phyloP scores from a whole-genome alignment of 2,888 invertebrate species.

The Dichetophora obliterata region DNA sequence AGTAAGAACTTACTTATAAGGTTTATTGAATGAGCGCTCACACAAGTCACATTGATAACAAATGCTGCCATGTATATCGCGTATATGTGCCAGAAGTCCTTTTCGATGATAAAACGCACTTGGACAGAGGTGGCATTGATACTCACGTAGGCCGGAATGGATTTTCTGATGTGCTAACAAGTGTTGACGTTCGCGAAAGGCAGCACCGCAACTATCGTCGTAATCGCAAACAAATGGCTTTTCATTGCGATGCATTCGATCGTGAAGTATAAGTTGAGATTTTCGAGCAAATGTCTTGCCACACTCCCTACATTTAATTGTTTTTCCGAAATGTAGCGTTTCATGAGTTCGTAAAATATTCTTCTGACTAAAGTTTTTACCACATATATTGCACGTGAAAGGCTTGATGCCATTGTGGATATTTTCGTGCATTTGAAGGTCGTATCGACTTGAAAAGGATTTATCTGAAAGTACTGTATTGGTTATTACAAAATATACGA shows the following conservation, averaged over 20 bases:
- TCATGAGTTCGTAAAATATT: constrained; percentile 47
- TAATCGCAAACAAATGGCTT: constrained; percentile 47
- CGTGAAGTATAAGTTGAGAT: constrained; percentile 47
- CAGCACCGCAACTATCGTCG: constrained; percentile 44
- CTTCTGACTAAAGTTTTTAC: constrained; percentile 47
- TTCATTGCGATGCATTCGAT: constrained; percentile 48
- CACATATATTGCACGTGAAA: constrained; percentile 45
- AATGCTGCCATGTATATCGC: constrained; percentile 45
- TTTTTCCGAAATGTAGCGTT: constrained; percentile 46
- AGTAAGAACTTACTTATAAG: constrained; percentile 48
- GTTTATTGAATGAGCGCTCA: constrained; percentile 44
- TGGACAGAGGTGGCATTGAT: constrained; percentile 42
- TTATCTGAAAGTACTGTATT: constrained; percentile 13
- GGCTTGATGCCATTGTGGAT: constrained; percentile 38
- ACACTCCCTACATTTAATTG: constrained; percentile 47
- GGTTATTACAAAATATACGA: background rate
- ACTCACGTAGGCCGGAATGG: constrained; percentile 44
- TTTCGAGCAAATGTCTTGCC: constrained; percentile 47
- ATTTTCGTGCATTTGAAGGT: constrained; percentile 20
- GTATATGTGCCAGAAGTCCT: constrained; percentile 46
- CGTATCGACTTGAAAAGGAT: constrained; percentile 17
- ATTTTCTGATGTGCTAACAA: constrained; percentile 46
- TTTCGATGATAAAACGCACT: constrained; percentile 48
- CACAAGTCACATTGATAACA: constrained; percentile 47
- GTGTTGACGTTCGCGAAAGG: constrained; percentile 48